A percentile compares a stretch with the other conserved stretches of the same genome.
These are phyloP conservation scores for Apodemus speciosus DNA, from an alignment of 2,113 vertebrate genomes.

Conservation along the genomic window DNA sequence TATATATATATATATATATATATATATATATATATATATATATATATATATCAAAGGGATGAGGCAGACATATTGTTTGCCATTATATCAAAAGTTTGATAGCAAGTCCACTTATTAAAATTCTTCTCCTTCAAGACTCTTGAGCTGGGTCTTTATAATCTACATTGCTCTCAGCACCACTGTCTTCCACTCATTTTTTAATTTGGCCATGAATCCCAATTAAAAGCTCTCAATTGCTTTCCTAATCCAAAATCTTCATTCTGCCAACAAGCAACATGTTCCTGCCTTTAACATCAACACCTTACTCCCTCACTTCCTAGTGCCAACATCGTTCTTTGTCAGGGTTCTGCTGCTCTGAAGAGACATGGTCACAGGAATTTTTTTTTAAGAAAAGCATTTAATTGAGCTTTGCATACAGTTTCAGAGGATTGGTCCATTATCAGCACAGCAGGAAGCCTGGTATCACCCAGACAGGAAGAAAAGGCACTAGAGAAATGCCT, in stretches of 20 bases:
- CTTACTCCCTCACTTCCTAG: not conserved
- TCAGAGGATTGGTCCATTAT: not conserved
- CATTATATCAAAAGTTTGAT: not conserved
- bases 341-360: not conserved
- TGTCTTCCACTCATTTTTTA: not conserved
- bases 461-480: not conserved
- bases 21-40: too few relatives aligned
- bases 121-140: not conserved
- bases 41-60: rapidly evolving
- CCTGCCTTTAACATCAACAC: not conserved
- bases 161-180: not conserved
- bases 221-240: not conserved
- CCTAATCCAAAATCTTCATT: not conserved
- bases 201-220: not conserved
- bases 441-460: not conserved
- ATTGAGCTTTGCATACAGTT: not conserved
- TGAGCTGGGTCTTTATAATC: not conserved
- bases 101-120: not conserved
- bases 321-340: not conserved
- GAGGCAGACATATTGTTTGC: not conserved
- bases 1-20: too few relatives aligned
- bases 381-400: not conserved
- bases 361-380: not conserved
- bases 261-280: not conserved
- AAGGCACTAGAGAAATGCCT: not conserved